Evolutionary conservation across 2,113 vertebrate genomes (phyloP).

Genomic region (Dermatemys mawii): DNA sequence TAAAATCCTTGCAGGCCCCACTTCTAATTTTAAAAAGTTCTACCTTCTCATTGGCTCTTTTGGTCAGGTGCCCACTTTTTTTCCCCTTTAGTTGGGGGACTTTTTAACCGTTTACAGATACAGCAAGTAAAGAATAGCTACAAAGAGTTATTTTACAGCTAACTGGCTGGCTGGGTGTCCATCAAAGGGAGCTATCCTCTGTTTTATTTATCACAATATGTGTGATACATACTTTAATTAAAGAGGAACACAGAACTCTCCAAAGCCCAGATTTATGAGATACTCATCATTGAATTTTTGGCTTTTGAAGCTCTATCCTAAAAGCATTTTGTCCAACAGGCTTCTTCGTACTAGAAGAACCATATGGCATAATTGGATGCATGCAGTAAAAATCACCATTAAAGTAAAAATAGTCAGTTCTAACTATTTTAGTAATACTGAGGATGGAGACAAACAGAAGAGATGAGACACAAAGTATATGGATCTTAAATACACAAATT

Average conservation of each 20-base stretch:
- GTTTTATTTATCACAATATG: no score
- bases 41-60: no score
- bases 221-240: conserved; percentile 54
- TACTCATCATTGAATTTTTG: not conserved
- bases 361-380: accelerated
- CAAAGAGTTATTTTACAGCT: no score
- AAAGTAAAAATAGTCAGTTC: not conserved
- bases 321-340: not conserved
- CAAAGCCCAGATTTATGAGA: conserved; percentile 17
- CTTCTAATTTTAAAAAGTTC: no score
- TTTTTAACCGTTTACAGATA: no score
- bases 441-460: not conserved
- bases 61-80: no score
- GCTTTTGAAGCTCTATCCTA: not conserved
- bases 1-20: no score
- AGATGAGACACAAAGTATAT: not conserved
- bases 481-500: not conserved
- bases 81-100: no score
- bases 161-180: no score
- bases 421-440: not conserved
- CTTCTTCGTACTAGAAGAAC: not conserved
- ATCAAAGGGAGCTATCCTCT: no score
- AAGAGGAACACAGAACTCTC: conserved; percentile 36
- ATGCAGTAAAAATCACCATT: accelerated
- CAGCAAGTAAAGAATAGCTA: no score